A percentile compares a stretch with the other conserved stretches of the same genome.
Evolutionary conservation across 1,140 invertebrate genomes (phyloP).

Genomic region (Sycophila sp.): DNA sequence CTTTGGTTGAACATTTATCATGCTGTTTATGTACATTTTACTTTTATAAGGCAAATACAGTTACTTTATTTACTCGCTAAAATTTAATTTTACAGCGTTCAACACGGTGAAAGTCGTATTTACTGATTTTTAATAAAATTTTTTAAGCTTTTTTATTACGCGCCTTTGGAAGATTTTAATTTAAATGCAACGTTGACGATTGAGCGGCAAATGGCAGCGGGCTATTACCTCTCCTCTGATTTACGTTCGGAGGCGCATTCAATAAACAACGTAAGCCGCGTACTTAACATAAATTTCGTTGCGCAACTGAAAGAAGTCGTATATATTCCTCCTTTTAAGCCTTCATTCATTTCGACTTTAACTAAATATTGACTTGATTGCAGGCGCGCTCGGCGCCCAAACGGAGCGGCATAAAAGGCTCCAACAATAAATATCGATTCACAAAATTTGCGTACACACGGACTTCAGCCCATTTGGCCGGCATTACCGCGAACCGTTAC

Average conservation of each 20-base stretch:
- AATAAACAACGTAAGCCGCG: not conserved
- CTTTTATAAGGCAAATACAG: no score
- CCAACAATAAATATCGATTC: conserved; percentile 15
- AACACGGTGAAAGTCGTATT: no score
- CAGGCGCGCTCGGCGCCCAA: not conserved
- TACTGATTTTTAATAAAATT: no score
- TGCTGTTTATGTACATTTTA: no score
- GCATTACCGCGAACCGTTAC: not conserved
- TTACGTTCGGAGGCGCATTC: not conserved
- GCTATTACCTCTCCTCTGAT: no score
- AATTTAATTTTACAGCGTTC: no score
- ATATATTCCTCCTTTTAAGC: not conserved
- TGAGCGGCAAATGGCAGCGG: no score
- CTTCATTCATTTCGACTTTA: not conserved
- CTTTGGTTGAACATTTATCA: no score
- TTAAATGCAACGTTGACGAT: no score
- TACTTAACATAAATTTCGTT: not conserved
- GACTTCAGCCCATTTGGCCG: not conserved
- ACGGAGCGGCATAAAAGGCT: not conserved
- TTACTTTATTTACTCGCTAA: no score
- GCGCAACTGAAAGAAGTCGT: not conserved
- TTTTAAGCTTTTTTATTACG: no score
- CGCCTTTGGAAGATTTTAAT: no score
- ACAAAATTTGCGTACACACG: conserved; percentile 13
- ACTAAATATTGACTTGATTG: not conserved